A percentile compares a stretch with the other conserved stretches of the same genome.
Conservation (phyloP, 2,797 vertebrate genomes). For the Enteromius paludinosus region DNA sequence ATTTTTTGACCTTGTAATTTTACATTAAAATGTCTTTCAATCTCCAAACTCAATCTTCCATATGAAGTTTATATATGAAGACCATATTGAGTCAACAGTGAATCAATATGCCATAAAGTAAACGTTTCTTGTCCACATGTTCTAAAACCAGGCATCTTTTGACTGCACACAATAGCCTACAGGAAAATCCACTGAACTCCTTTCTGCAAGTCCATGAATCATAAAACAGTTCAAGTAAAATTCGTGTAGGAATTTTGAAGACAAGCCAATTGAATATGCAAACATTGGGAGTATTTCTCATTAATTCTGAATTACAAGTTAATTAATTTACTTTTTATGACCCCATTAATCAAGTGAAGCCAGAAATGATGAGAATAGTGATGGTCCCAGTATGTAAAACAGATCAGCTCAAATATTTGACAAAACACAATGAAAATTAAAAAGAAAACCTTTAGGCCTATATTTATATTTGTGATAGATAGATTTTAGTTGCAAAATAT, state of each 20-base stretch:
- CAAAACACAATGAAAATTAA: neutral
- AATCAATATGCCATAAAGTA: neutral
- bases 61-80: neutral
- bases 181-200: neutral
- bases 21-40: neutral
- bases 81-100: neutral
- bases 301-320: slow-evolving; percentile 13
- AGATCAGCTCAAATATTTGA: neutral
- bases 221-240: slow-evolving; percentile 18
- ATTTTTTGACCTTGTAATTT: neutral
- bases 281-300: slow-evolving; percentile 12
- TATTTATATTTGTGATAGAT: neutral
- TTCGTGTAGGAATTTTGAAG: slow-evolving; percentile 1
- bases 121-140: neutral
- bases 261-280: slow-evolving; percentile 1
- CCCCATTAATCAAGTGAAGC: slow-evolving; percentile 29
- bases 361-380: neutral
- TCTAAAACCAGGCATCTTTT: neutral
- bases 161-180: neutral
- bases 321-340: slow-evolving; percentile 22
- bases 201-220: neutral
- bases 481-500: neutral
- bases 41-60: neutral
- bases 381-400: neutral
- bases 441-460: neutral